These are phyloP conservation scores for Tinamus guttatus DNA, from an alignment of 2,113 vertebrate genomes.

Conservation along the genomic window DNA sequence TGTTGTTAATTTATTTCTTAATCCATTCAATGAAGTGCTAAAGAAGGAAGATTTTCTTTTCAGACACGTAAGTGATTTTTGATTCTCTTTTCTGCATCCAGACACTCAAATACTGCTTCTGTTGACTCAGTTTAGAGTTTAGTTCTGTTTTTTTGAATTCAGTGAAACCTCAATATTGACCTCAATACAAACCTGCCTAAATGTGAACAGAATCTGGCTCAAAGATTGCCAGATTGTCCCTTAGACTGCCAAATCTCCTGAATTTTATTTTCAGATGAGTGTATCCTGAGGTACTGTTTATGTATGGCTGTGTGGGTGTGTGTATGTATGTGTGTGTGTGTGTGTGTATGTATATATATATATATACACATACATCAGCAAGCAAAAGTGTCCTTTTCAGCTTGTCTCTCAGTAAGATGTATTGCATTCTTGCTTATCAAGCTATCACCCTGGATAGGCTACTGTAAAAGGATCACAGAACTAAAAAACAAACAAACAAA, in stretches of 20 bases:
- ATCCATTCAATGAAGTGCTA: not conserved
- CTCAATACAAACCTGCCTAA: not conserved
- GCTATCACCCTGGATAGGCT: not conserved
- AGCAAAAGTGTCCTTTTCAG: not conserved
- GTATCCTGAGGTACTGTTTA: not conserved
- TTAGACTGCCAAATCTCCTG: not conserved
- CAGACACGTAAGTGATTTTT: not conserved
- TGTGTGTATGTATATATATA: no score
- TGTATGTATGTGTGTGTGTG: no score
- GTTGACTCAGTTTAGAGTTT: not conserved
- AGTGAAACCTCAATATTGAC: not conserved
- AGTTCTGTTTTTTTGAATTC: not conserved
- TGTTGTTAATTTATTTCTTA: not conserved
- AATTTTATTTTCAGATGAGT: not conserved
- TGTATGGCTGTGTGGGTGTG: not conserved
- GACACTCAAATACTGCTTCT: not conserved
- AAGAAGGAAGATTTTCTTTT: not conserved
- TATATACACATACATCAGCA: not conserved
- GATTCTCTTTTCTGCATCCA: not conserved
- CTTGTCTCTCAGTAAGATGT: not conserved
- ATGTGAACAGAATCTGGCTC: not conserved
- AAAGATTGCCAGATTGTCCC: not conserved
- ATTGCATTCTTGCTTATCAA: not conserved
- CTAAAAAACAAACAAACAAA: not conserved
- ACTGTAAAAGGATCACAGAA: not conserved